phyloP scores from a whole-genome alignment of 2,797 vertebrate species.

The Pipistrellus nathusii region DNA sequence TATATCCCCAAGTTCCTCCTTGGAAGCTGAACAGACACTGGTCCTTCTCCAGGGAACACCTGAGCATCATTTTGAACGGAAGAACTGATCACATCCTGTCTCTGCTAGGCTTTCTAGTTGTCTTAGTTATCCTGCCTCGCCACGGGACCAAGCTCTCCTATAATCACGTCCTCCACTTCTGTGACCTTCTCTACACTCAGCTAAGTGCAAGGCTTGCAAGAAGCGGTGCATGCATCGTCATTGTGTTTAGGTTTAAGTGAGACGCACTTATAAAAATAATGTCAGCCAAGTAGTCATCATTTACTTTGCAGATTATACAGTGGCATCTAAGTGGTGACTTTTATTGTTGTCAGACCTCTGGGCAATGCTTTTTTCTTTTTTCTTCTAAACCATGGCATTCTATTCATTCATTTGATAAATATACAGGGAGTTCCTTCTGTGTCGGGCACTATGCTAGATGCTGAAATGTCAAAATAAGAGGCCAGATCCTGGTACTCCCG shows the following conservation, averaged over 20 bases:
- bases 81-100: background rate
- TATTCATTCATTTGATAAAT: constrained; percentile 38
- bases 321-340: background rate
- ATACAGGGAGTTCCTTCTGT: background rate
- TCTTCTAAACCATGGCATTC: background rate
- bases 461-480: constrained; percentile 34
- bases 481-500: background rate
- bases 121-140: background rate
- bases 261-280: background rate
- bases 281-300: background rate
- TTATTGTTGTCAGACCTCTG: constrained; percentile 7
- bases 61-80: background rate
- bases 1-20: constrained; percentile 36
- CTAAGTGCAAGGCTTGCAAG: constrained; percentile 11
- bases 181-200: background rate
- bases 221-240: constrained; percentile 22
- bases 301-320: constrained; percentile 34
- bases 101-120: background rate
- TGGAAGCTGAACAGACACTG: background rate
- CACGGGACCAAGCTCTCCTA: background rate
- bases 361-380: constrained; percentile 25
- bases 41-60: background rate
- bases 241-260: constrained; percentile 37
- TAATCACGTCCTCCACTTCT: background rate
- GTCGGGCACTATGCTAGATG: background rate